A percentile compares a stretch with the other conserved stretches of the same genome.
Evolutionary conservation across 2,797 vertebrate genomes (phyloP).

Genomic region (Prunella strophiata): DNA sequence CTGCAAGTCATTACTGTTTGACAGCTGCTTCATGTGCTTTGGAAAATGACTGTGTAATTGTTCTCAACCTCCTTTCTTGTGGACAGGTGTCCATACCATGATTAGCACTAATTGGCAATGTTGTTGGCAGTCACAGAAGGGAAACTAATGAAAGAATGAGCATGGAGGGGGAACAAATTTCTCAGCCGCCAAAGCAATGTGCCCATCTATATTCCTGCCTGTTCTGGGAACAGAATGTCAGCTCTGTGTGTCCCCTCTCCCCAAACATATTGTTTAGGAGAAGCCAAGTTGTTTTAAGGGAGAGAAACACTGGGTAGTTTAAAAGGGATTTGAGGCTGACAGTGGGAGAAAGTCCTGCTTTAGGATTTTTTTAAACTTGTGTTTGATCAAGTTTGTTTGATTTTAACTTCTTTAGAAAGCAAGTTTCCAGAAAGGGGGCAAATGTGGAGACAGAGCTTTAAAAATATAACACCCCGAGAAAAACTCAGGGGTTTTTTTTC

Average conservation of each 20-base stretch:
- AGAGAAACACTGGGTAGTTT: background rate
- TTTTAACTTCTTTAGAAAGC: background rate
- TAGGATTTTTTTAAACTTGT: background rate
- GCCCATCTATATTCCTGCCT: background rate
- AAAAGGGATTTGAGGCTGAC: background rate
- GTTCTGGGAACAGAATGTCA: background rate
- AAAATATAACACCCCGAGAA: background rate
- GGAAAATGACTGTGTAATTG: constrained; percentile 39
- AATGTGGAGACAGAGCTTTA: background rate
- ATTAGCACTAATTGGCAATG: constrained; percentile 61
- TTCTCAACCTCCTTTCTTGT: constrained; percentile 40
- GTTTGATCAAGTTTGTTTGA: background rate
- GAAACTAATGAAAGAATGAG: constrained; percentile 47
- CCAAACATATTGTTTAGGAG: background rate
- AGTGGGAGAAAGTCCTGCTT: background rate
- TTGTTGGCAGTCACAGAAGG: constrained; percentile 38
- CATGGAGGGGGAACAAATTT: background rate
- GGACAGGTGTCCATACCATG: constrained; percentile 54
- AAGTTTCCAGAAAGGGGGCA: background rate
- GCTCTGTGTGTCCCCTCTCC: background rate
- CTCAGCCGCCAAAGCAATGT: background rate
- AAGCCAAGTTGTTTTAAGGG: background rate
- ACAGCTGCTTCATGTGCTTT: constrained; percentile 40
- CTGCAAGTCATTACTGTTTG: constrained; percentile 48
- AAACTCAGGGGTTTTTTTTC: background rate